Evolutionary conservation across 2,797 vertebrate species (phyloP).

Genomic region (Threskiornis aethiopicus): DNA sequence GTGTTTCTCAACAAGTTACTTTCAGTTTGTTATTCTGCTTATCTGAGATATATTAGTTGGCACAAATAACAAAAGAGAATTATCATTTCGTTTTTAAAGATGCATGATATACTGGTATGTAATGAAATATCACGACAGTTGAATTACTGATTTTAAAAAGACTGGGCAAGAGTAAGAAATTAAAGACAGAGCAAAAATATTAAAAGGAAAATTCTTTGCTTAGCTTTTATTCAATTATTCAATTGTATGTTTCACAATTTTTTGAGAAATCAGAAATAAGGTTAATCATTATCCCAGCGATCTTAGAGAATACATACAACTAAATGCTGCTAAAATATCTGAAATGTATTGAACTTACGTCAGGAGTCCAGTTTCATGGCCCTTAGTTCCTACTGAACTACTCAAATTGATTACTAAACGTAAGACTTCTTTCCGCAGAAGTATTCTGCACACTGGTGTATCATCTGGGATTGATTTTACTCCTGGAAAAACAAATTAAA

Average conservation of each 20-base stretch:
- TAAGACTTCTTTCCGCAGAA: slow-evolving; percentile 95
- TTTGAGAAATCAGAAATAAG: background rate
- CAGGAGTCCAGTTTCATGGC: slow-evolving; percentile 96
- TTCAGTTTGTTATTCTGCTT: background rate
- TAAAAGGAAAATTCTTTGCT: background rate
- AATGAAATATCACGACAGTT: background rate
- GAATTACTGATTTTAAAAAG: background rate
- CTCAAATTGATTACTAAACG: slow-evolving; percentile 96
- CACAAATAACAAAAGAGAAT: background rate
- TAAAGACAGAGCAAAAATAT: background rate
- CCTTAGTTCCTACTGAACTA: slow-evolving; percentile 97
- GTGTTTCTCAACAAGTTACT: background rate
- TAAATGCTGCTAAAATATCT: background rate
- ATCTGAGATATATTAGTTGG: background rate
- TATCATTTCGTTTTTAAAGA: background rate
- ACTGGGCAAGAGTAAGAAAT: background rate
- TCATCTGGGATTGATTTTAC: slow-evolving; percentile 94
- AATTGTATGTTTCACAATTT: background rate
- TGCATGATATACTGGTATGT: background rate
- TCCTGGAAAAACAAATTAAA: slow-evolving; percentile 72
- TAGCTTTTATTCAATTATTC: background rate
- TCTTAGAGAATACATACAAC: background rate
- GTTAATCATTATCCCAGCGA: background rate
- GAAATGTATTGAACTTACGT: slow-evolving; percentile 82
- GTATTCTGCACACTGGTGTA: slow-evolving; percentile 90